Base-by-base conservation (phyloP, 2,888 invertebrate species). In the Lasioglossum villosulum region DNA sequence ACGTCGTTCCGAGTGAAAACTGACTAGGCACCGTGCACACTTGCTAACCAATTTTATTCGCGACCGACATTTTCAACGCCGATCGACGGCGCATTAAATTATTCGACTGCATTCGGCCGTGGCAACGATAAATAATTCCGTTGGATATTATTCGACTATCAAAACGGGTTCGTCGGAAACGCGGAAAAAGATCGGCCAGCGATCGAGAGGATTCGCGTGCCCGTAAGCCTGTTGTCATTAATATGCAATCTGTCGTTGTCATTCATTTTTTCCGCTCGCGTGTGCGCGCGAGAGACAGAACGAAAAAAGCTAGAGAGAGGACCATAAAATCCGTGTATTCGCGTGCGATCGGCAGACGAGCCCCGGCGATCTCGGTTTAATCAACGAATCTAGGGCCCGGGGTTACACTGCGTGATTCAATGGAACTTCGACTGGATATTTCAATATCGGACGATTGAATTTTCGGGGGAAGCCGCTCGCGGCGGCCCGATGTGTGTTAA, bases 391-490 rank as follows among this genome's bases (percentile, higher is more conserved):
- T 10, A 45, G 45, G 70, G 10, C 19, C 63, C 12, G 16, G 70
- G 19, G 75, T 79, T 59, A 48, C 77, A 52, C 37, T 52, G 66
- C n/a, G 66, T 30, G 80, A 84, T 84, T 80, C 80, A 42, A 86
- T 86, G 75, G 59, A 78, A 84, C 75, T 78, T 56, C 72, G 66
- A 56, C 14, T 66, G 59, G 75, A 81, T 80, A 85, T 80, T 86
- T 86, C 86, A 78, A 80, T 80, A 75, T 72, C 72, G 85, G 37
- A 34, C 74, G 75, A 86, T 85, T 59, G 72, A 84, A 86, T 86
- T 78, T 70, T 80, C 42, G 8, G 39, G 48, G 63, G 19, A 42
- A 30, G 19, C 48, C n/a, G 34, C 48, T 42, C 42, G 45, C 39
- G n/a, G n/a, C n/a, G 27, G 30, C 23, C 56, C 30, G 63, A 42